Base-by-base conservation (phyloP, 1,140 invertebrate genomes). In the Ips nitidus region DNA sequence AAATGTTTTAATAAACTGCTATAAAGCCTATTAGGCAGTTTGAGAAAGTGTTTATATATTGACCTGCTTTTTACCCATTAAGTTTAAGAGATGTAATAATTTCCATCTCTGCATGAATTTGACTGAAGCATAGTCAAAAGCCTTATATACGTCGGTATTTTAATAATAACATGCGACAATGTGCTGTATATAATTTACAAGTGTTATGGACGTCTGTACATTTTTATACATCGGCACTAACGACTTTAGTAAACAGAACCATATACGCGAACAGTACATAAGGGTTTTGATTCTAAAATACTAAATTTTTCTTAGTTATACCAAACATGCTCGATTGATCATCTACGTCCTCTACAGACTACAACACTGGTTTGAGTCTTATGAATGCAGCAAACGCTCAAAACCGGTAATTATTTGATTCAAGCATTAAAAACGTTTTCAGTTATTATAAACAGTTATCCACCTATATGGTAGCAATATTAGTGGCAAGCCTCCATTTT, bases 401-500 rank as follows among this genome's bases (percentile, higher is more conserved):
- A 76, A 76, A 73, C 71, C 59, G 42, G 68, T 72, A 56, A 67
- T 50, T 52, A 52, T 68, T 72, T 63, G 41, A 64, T 62, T 73
- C 76, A 77, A 77, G 76, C 76, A 75, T 70, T 58, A 53, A 53
- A 50, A 22, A 22, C 22, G 22, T 52, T 52, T 69, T 72, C 58
- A 64, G 53, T 71, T 63, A 41, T 70, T 4, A 56, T 75, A 52
- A 69, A 71, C 69, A 61, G 52, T 71, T 75, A 74, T 79, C 76
- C 75, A 77, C 75, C 74, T 79, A 72, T 77, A 22, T 72, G 71
- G 39, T 77, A 78, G 78, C 79, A 80, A 78, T 76, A 76, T 78
- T 74, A 80, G 76, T 75, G 72, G 78, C 79, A 80, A 80, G 79
- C 78, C 79, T 81, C 80, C 79, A 80, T 82, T 82, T 88, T 88